Conservation (phyloP, 2,888 invertebrate genomes). For the Urechis unicinctus region DNA sequence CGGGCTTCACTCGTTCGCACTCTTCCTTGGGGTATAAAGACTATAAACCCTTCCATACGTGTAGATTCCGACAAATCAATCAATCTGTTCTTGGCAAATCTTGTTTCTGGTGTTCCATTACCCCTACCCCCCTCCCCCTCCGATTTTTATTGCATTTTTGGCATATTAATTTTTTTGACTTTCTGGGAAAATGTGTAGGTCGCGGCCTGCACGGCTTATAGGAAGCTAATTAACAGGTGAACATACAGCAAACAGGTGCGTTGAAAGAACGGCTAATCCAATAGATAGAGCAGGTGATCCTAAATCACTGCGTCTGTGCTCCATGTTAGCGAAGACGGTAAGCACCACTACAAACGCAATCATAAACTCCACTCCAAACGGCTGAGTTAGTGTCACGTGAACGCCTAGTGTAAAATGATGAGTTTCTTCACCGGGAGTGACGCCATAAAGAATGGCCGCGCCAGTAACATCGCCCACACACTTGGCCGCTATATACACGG, state of each 20-base stretch:
- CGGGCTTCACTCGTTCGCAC: too few relatives aligned
- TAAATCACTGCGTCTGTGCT: too few relatives aligned
- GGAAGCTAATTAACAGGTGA: background rate
- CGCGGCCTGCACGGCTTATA: too few relatives aligned
- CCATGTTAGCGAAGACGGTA: background rate
- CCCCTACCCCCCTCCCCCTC: too few relatives aligned
- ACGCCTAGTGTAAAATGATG: background rate
- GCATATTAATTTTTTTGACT: too few relatives aligned
- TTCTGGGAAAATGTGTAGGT: too few relatives aligned
- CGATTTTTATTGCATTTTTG: too few relatives aligned
- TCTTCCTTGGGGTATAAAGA: too few relatives aligned
- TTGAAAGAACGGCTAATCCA: background rate
- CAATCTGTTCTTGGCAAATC: too few relatives aligned
- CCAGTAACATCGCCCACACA: background rate
- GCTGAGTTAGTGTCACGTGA: background rate
- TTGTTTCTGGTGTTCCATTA: too few relatives aligned
- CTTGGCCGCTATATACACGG: background rate
- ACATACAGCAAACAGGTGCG: background rate
- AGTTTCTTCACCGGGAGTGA: background rate
- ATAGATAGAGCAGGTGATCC: background rate
- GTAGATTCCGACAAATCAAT: too few relatives aligned
- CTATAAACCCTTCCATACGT: too few relatives aligned
- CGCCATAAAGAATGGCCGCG: background rate
- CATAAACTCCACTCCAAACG: background rate
- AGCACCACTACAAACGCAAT: background rate